These are phyloP conservation scores for Drusus annulatus DNA, from an alignment of 1,140 invertebrate species.

Conservation along the genomic window DNA sequence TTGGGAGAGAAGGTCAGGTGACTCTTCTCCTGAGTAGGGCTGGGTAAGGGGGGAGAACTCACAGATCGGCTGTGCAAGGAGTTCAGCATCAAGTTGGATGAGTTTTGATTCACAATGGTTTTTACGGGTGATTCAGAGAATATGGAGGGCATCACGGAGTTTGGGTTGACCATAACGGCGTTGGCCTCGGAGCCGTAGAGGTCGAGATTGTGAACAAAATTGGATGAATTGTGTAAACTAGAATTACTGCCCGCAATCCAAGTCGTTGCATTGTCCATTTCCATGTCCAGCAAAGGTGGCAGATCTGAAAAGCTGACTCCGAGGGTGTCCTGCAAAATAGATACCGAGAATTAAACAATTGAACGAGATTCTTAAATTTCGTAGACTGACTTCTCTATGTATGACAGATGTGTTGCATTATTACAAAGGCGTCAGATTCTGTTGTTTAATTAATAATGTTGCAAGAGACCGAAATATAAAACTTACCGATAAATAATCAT, in stretches of 20 bases:
- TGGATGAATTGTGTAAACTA: slow-evolving; percentile 71
- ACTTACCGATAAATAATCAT: slow-evolving; percentile 72
- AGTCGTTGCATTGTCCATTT: slow-evolving; percentile 74
- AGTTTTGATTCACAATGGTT: slow-evolving; percentile 67
- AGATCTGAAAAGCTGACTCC: slow-evolving; percentile 77
- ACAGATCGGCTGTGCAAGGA: slow-evolving; percentile 65
- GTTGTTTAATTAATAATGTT: background rate
- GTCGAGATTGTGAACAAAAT: slow-evolving; percentile 81
- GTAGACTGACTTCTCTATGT: too few species aligned
- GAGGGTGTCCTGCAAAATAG: slow-evolving; percentile 65
- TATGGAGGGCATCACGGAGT: slow-evolving; percentile 78
- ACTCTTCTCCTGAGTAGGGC: slow-evolving; percentile 73
- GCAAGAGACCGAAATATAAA: background rate
- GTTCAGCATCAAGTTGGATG: slow-evolving; percentile 67
- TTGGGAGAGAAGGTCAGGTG: slow-evolving; percentile 78
- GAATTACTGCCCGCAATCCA: slow-evolving; percentile 73
- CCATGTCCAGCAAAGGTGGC: slow-evolving; percentile 76
- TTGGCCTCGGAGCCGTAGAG: slow-evolving; percentile 81
- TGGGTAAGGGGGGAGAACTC: slow-evolving; percentile 65
- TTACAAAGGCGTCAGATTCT: too few species aligned
- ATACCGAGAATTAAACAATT: too few species aligned
- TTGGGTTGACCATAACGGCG: slow-evolving; percentile 85
- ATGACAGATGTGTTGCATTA: too few species aligned
- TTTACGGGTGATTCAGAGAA: slow-evolving; percentile 73
- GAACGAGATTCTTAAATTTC: too few species aligned